Conservation (phyloP, 2,113 vertebrate species). For the Gorsachius goisagi region DNA sequence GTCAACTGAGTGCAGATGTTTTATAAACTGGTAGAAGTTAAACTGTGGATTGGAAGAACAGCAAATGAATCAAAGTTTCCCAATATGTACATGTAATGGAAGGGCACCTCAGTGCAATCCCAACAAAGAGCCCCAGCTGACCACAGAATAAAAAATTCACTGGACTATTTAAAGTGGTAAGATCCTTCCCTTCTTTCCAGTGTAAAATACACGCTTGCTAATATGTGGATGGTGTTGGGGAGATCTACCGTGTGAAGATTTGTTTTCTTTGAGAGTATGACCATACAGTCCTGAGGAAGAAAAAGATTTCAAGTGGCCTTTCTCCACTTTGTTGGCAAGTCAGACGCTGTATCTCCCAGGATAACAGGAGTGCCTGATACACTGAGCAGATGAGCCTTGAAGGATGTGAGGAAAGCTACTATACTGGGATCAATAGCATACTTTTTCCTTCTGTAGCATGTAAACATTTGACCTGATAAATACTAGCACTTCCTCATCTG, state of each 20-base stretch:
- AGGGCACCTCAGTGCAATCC: background rate
- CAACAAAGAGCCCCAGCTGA: background rate
- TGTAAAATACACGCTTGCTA: background rate
- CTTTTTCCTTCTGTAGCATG: background rate
- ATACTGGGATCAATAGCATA: slow-evolving; percentile 33
- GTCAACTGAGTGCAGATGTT: background rate
- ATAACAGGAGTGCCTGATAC: slow-evolving; percentile 27
- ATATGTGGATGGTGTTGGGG: background rate
- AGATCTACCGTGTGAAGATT: background rate
- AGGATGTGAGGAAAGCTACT: slow-evolving; percentile 42
- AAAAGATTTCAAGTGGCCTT: slow-evolving; percentile 53
- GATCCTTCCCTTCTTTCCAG: background rate
- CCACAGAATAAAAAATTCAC: background rate
- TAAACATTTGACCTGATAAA: slow-evolving; percentile 11
- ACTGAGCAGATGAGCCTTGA: slow-evolving; percentile 43
- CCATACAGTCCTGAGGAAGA: background rate
- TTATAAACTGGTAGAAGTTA: background rate
- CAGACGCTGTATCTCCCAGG: slow-evolving; percentile 18
- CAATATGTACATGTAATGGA: background rate
- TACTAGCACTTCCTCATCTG: background rate
- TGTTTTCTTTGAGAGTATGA: slow-evolving; percentile 21
- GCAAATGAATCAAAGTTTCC: background rate
- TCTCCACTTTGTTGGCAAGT: slow-evolving; percentile 55
- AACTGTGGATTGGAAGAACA: background rate
- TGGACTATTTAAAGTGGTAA: background rate